phyloP scores from a whole-genome alignment of 2,888 invertebrate genomes.

The Morpho helenor region DNA sequence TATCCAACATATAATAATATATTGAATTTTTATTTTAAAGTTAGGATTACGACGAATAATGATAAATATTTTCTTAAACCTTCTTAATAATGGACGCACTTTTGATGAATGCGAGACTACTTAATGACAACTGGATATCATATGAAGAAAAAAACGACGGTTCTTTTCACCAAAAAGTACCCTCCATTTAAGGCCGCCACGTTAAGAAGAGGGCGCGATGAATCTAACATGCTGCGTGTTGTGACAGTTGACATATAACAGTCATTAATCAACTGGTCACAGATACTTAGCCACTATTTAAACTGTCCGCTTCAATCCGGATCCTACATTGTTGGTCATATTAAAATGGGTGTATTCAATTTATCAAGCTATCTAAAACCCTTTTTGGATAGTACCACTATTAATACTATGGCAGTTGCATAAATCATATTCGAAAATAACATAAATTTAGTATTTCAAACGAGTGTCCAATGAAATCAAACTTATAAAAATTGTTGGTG shows the following conservation, averaged over 20 bases:
- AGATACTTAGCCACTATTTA: slow-evolving; percentile 55
- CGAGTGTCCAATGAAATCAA: too few species aligned
- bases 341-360: background rate
- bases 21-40: too few species aligned
- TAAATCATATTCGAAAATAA: too few species aligned
- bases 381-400: too few species aligned
- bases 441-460: too few species aligned
- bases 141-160: slow-evolving; percentile 46
- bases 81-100: too few species aligned
- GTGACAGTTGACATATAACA: slow-evolving; percentile 75
- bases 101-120: too few species aligned
- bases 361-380: background rate
- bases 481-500: too few species aligned
- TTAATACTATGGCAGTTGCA: too few species aligned
- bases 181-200: slow-evolving; percentile 61
- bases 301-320: slow-evolving; percentile 29
- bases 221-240: slow-evolving; percentile 72
- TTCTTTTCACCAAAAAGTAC: slow-evolving; percentile 57
- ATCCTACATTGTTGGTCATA: slow-evolving; percentile 25
- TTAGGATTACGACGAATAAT: too few species aligned
- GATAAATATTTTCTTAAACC: too few species aligned
- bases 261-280: slow-evolving; percentile 69
- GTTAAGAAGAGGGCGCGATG: slow-evolving; percentile 58
- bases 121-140: background rate
- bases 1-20: too few species aligned